Evolutionary conservation across 2,797 vertebrate genomes (phyloP), one percentile per base, ranked within the genome.

Genomic region (Enteromius radiatus): DNA sequence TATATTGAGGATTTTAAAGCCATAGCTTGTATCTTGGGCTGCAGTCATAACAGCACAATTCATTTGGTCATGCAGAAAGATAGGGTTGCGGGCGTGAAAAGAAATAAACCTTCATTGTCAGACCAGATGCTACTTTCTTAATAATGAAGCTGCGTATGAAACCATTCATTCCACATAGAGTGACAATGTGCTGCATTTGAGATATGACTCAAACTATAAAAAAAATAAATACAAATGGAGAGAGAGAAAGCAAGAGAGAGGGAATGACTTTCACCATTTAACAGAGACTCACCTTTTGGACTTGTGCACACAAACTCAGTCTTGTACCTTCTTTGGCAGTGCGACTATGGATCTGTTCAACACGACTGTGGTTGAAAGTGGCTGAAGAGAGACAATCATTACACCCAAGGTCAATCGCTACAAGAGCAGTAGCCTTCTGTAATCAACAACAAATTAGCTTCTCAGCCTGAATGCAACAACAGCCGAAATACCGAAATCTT

Each of bases 181-280:
- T 80, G 31, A 78, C 69, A 89, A 65, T 38, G 83, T 85, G 73
- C 65, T 71, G 70, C 49, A 36, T 89, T 87, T 84, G 74, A 83
- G 63, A 87, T 85, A 86, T 45, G 74, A n/a, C 83, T 68, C 75
- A 82, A 47, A 47, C 80, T 33, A 43, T 33, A 21, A 41, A 23
- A n/a, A 26, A 12, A 54, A 52, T 19, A n/a, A 23, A 54, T n/a
- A n/a, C 23, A 65, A 67, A 41, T 26, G 10, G 45, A 49, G 19
- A 0, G 19, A 52, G 33, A 41, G 38, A 63, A 76, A 64, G 23
- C 33, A 26, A 41, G 47, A 36, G 75, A 75, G 69, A 64, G 61
- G 41, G 43, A 74, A 49, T 41, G 36, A 52, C 36, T 45, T 47
- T n/a, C 67, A 36, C 36, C 1, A 43, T 11, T 67, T 17, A 75